phyloP scores from a whole-genome alignment of 2,888 invertebrate genomes.

The Mamestra brassicae region DNA sequence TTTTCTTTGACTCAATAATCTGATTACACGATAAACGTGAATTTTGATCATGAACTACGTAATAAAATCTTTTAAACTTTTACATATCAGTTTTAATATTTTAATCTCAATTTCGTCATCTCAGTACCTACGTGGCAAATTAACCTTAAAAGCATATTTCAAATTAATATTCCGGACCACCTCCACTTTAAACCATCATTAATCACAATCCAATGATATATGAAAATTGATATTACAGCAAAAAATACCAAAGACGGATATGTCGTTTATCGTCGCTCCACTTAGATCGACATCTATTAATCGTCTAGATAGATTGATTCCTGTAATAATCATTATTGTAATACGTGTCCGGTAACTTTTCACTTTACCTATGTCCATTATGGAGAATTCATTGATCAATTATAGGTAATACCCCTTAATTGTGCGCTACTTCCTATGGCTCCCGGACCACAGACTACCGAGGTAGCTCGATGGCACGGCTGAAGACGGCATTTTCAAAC shows the following conservation, averaged over 20 bases:
- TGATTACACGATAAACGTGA: no score
- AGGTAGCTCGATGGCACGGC: neutral
- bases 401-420: conserved; percentile 60
- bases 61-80: no score
- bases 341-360: conserved; percentile 51
- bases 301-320: conserved; percentile 35
- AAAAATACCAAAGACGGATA: neutral
- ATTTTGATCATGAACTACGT: no score
- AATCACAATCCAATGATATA: conserved; percentile 4
- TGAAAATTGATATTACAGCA: neutral
- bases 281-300: conserved; percentile 30
- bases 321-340: conserved; percentile 29
- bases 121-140: no score
- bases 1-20: no score
- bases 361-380: conserved; percentile 51
- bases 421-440: conserved; percentile 45
- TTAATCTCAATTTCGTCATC: no score
- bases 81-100: no score
- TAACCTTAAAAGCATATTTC: no score
- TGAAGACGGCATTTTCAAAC: no score
- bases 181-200: neutral
- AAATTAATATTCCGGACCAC: neutral
- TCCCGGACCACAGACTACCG: neutral
- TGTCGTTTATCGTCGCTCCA: neutral
- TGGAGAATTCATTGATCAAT: conserved; percentile 59